Conservation (phyloP, 2,888 invertebrate species). For the Nomada lathburiana region DNA sequence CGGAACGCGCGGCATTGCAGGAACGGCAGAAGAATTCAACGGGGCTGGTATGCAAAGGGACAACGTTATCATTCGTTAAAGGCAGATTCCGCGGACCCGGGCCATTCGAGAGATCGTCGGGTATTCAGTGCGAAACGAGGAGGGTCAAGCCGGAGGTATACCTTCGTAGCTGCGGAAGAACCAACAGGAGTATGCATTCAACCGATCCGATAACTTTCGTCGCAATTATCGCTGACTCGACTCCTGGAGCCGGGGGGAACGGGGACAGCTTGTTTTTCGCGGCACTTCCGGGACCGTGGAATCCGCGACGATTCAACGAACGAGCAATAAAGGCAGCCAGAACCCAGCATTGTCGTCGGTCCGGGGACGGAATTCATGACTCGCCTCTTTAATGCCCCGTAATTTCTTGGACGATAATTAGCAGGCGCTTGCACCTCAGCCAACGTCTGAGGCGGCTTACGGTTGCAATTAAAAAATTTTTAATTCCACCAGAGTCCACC, state of each 20-base stretch:
- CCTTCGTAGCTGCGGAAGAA: slow-evolving; percentile 32
- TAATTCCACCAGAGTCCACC: slow-evolving; percentile 27
- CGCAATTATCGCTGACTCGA: slow-evolving; percentile 23
- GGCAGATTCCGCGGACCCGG: slow-evolving; percentile 45
- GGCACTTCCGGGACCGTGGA: slow-evolving; percentile 34
- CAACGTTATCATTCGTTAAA: slow-evolving; percentile 69
- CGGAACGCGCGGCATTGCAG: background rate
- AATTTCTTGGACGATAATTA: slow-evolving; percentile 61
- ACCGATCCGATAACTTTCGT: slow-evolving; percentile 63
- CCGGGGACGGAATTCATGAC: slow-evolving; percentile 24
- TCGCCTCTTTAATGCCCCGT: slow-evolving; percentile 46
- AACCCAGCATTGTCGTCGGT: slow-evolving; percentile 43
- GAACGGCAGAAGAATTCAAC: slow-evolving; percentile 63
- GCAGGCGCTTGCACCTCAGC: slow-evolving; percentile 37
- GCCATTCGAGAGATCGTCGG: slow-evolving; percentile 20
- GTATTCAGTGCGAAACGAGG: slow-evolving; percentile 38
- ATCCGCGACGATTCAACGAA: slow-evolving; percentile 51
- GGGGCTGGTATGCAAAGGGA: slow-evolving; percentile 58
- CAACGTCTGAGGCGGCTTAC: slow-evolving; percentile 37
- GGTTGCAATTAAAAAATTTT: slow-evolving; percentile 59
- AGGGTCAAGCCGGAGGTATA: slow-evolving; percentile 40
- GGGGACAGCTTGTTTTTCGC: slow-evolving; percentile 41
- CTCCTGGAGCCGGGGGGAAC: background rate
- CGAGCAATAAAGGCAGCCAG: slow-evolving; percentile 50
- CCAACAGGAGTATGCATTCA: slow-evolving; percentile 53